Evolutionary conservation across 2,113 vertebrate species (phyloP).

Genomic region (Elaphurus davidianus): DNA sequence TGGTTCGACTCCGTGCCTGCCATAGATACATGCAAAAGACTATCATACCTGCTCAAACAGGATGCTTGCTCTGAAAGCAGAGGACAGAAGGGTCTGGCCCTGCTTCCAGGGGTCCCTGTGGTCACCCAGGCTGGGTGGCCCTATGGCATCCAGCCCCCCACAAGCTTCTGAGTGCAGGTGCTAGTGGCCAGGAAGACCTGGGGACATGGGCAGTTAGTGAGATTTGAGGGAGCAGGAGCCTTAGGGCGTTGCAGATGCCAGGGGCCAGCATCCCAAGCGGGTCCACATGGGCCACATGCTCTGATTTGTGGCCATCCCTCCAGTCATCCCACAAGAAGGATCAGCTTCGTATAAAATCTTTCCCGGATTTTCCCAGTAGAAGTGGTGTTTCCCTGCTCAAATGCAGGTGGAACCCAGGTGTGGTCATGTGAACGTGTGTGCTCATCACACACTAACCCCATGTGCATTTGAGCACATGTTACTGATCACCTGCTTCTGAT

Average conservation of each 20-base stretch:
- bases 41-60: rapidly evolving
- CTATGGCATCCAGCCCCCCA: background rate
- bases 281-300: background rate
- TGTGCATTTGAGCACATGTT: background rate
- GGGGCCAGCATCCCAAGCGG: rapidly evolving
- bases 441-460: rapidly evolving
- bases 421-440: rapidly evolving
- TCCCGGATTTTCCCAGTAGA: background rate
- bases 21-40: rapidly evolving
- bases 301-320: background rate
- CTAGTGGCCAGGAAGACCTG: background rate
- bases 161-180: background rate
- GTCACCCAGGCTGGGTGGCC: background rate
- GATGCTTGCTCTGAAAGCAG: background rate
- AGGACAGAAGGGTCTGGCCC: background rate
- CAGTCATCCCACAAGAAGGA: rapidly evolving
- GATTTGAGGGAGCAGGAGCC: background rate
- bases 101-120: background rate
- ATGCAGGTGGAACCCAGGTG: background rate
- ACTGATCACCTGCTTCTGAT: background rate
- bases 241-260: background rate
- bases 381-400: rapidly evolving
- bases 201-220: rapidly evolving
- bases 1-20: background rate
- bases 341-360: too few species aligned